Conservation (phyloP, 2,888 invertebrate species). For the Nemapogon koenigi region DNA sequence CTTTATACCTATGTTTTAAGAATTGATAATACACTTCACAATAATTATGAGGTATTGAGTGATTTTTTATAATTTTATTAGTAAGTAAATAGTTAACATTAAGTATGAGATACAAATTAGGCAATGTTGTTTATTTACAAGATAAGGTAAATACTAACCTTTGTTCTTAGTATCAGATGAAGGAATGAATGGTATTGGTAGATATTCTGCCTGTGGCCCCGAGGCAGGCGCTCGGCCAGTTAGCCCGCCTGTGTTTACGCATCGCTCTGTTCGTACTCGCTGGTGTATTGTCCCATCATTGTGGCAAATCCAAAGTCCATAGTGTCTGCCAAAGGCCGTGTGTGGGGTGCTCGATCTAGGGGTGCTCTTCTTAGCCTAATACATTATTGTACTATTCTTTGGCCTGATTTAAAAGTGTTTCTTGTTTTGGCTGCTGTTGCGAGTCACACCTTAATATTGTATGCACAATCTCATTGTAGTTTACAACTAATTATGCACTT, state of each 20-base stretch:
- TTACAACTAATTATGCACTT: slow-evolving; percentile 55
- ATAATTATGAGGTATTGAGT: too few relatives aligned
- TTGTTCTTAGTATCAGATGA: slow-evolving; percentile 44
- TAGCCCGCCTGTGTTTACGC: slow-evolving; percentile 61
- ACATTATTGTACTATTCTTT: slow-evolving; percentile 56
- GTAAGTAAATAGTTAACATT: too few relatives aligned
- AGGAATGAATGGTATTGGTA: slow-evolving; percentile 34
- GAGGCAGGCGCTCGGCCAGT: slow-evolving; percentile 55
- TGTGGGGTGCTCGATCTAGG: too few relatives aligned
- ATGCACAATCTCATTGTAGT: slow-evolving; percentile 59
- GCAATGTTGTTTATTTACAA: slow-evolving; percentile 15
- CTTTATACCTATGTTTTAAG: too few relatives aligned
- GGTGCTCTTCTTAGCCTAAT: slow-evolving; percentile 42
- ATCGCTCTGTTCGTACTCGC: slow-evolving; percentile 51
- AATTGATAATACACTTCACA: too few relatives aligned
- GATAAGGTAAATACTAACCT: slow-evolving; percentile 36
- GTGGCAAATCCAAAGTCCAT: slow-evolving; percentile 58
- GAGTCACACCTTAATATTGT: slow-evolving; percentile 42
- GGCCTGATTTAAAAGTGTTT: slow-evolving; percentile 51
- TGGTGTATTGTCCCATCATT: slow-evolving; percentile 45
- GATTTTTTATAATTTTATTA: too few relatives aligned
- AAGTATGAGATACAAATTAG: too few relatives aligned
- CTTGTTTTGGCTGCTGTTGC: slow-evolving; percentile 31
- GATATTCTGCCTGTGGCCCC: slow-evolving; percentile 46
- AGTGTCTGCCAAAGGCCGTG: slow-evolving; percentile 59